A percentile compares a stretch with the other conserved stretches of the same genome.
phyloP scores from a whole-genome alignment of 2,888 invertebrate species.

The Cephus sareptanus region DNA sequence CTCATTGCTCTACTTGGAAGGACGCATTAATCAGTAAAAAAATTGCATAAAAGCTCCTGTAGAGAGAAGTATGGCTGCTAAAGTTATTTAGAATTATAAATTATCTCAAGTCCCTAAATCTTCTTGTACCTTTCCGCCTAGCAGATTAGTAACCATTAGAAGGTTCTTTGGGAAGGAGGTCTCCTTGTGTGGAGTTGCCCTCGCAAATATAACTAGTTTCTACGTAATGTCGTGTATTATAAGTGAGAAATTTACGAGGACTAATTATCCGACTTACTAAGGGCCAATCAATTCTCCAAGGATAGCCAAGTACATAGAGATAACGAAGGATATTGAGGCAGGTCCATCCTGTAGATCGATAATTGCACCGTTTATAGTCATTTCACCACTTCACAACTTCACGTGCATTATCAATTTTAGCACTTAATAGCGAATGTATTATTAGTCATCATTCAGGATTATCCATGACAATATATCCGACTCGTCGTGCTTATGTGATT shows the following conservation, averaged over 20 bases:
- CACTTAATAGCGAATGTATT: constrained; percentile 20
- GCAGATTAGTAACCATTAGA: not conserved
- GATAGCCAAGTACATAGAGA: too few species aligned
- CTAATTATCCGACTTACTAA: not conserved
- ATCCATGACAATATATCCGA: not conserved
- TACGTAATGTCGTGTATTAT: not conserved
- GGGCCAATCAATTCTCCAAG: too few species aligned
- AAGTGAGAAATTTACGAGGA: not conserved
- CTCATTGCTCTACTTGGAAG: not conserved
- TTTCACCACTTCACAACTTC: constrained; percentile 17
- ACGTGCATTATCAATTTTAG: constrained; percentile 32
- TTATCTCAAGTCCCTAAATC: not conserved
- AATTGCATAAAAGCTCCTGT: not conserved
- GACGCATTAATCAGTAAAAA: not conserved
- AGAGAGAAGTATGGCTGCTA: not conserved
- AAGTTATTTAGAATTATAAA: not conserved
- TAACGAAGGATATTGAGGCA: constrained; percentile 3
- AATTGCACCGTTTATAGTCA: not conserved
- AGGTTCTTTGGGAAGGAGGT: not conserved
- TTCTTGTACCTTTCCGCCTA: too few species aligned
- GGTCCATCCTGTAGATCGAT: constrained; percentile 1
- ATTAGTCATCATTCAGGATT: not conserved
- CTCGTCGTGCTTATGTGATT: constrained; percentile 45
- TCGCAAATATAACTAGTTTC: too few species aligned
- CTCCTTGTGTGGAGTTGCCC: not conserved